Base-by-base conservation (phyloP, 2,797 vertebrate genomes). In the Lophura swinhoii region DNA sequence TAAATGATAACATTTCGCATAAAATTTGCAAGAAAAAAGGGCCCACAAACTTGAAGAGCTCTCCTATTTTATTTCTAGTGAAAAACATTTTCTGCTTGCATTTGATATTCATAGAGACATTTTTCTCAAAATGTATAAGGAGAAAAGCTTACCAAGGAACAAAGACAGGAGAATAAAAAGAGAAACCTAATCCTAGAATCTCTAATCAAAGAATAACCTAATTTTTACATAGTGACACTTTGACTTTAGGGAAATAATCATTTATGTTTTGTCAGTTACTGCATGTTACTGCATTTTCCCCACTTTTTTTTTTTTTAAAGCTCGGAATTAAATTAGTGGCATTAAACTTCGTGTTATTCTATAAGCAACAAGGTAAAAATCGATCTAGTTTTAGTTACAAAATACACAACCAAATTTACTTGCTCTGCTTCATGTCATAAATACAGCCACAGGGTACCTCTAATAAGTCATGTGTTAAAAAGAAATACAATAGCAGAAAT, bases 181-280 rank as follows among this genome's bases (percentile, higher is more conserved):
- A 71, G 78, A 92, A 93, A 83, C 12, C 5, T 64, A 86, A 94
- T 58, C 56, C 43, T 70, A 53, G 48, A 85, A 73, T 73, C 67
- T 63, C 59, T 88, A 84, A 86, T 84, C 43, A 93, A 93, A 95
- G 28, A 91, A 87, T 87, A 94, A 87, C 55, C 48, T 84, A 37
- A 72, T 77, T 85, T 88, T 85, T 83, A 49, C 31, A 49, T 39
- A 41, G 31, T 84, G 79, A 84, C 76, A 89, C 24, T 88, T 86
- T 75, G 64, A 76, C 84, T 94, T 94, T 48, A 79, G 39, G 44
- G 79, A 94, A 93, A 95, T 73, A 89, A 95, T 81, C 2, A 78
- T 88, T 95, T 91, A 46, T 49, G 14, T 92, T 96, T 90, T 88
- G 59, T 67, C 73, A 91, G 33, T 96, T 95, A 90, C 56, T 88